These are phyloP conservation scores for Bombus terrestris DNA, from an alignment of 1,140 invertebrate genomes.

Conservation along the genomic window DNA sequence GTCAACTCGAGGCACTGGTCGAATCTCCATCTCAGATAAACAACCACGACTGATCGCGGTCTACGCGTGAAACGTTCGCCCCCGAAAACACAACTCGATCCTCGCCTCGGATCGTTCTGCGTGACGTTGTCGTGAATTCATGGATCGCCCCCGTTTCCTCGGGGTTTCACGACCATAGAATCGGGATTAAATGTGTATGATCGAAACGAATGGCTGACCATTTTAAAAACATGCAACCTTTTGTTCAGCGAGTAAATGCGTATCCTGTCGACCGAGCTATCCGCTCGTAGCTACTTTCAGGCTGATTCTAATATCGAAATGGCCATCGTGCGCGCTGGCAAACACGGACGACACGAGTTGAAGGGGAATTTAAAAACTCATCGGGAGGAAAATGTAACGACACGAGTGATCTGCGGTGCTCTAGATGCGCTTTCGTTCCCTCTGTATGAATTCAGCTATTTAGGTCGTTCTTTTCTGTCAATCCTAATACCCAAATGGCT, in stretches of 20 bases:
- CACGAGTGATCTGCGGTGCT: not conserved
- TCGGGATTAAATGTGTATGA: not conserved
- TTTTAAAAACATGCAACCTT: not conserved
- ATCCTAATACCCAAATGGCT: conserved; percentile 43
- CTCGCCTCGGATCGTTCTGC: conserved; percentile 6
- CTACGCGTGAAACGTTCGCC: conserved; percentile 30
- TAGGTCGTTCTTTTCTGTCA: conserved; percentile 20
- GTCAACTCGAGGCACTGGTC: conserved; percentile 68
- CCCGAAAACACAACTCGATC: conserved; percentile 23
- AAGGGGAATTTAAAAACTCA: conserved; percentile 9
- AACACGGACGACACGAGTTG: not conserved
- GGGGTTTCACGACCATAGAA: not conserved
- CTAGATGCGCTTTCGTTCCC: not conserved
- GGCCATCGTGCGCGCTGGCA: not conserved
- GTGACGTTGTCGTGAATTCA: not conserved
- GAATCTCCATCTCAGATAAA: conserved; percentile 71
- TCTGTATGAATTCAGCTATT: conserved; percentile 14
- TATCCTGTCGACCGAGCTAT: too few relatives aligned
- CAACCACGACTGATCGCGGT: conserved; percentile 10
- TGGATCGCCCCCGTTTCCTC: conserved; percentile 10
- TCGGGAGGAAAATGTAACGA: not conserved
- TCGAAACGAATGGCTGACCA: not conserved
- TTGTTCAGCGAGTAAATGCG: not conserved
- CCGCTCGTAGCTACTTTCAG: not conserved
- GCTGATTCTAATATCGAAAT: conserved; percentile 39